Conservation (phyloP, 1,140 invertebrate genomes). For the Drosophila mayri region DNA sequence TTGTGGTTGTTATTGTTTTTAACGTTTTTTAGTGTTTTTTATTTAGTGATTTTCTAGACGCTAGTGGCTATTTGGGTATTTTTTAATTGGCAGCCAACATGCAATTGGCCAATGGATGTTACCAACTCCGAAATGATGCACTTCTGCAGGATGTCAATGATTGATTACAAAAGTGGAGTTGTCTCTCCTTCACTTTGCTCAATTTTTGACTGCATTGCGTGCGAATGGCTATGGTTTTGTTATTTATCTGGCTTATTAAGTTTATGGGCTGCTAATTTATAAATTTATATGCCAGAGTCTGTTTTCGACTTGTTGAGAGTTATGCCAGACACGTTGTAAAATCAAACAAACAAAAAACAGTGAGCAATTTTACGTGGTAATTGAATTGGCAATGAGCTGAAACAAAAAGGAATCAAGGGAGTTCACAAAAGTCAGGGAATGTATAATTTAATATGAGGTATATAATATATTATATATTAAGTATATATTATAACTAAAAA, state of each 20-base stretch:
- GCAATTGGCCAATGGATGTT: slow-evolving; percentile 62
- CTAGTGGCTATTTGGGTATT: slow-evolving; percentile 32
- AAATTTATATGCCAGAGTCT: slow-evolving; percentile 47
- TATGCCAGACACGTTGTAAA: slow-evolving; percentile 46
- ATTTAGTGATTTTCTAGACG: slow-evolving; percentile 9
- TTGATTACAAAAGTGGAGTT: slow-evolving; percentile 55
- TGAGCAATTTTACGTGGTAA: slow-evolving; percentile 11
- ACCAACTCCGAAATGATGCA: slow-evolving; percentile 20
- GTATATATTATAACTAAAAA: neutral
- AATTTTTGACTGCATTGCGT: slow-evolving; percentile 33
- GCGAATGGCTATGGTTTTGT: slow-evolving; percentile 33
- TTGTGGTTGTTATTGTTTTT: slow-evolving; percentile 29
- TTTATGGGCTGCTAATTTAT: slow-evolving; percentile 78
- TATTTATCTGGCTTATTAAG: slow-evolving; percentile 65
- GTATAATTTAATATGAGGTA: neutral
- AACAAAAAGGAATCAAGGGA: slow-evolving; percentile 26
- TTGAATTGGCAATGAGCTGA: slow-evolving; percentile 39
- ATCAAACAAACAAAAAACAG: slow-evolving; percentile 17
- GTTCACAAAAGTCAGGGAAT: slow-evolving; percentile 10
- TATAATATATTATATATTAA: neutral
- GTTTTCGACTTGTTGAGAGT: slow-evolving; percentile 21
- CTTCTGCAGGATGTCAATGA: slow-evolving; percentile 58
- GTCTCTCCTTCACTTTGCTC: slow-evolving; percentile 14
- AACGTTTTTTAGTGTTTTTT: neutral
- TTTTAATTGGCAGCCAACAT: slow-evolving; percentile 70